Base-by-base conservation (phyloP, 2,888 invertebrate species). In the Hemaris fuciformis region DNA sequence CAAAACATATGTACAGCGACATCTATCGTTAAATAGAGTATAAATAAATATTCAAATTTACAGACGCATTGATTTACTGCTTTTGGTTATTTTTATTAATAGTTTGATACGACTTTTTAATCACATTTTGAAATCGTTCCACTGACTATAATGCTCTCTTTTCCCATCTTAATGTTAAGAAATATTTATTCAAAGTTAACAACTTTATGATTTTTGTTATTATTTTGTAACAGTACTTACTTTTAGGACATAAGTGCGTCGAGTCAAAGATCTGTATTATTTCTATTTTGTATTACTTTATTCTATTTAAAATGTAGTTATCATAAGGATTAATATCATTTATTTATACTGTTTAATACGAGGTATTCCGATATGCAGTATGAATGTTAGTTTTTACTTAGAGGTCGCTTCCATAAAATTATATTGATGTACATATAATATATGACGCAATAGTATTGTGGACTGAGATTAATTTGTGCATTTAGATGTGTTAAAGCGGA, bases 181-280 rank as follows among this genome's bases (percentile, higher is more conserved):
- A 67, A 84, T 91, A 90, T 91, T 91, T 91, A 91, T 91, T 89
- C 83, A 84, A 85, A 83, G 82, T 85, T 89, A 87, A 87, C 84
- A 81, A 79, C 53, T 79, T 81, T 82, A 81, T 81, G 80, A 77
- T 79, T 84, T 77, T 88, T 87, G 85, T 88, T 87, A 86, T 84
- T 81, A 83, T 81, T 75, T 77, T 83, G 75, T 89, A 87, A 85
- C 83, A 81, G 85, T 88, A 89, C 86, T 88, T 89, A 88, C 85
- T 85, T 85, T 71, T 73, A 89, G 90, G 86, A 66, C 71, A 71
- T 91, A 91, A 89, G 91, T 81, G 85, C 85, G 87, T 88, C 85
- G 87, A 92, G 91, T 91, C 91, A 92, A 90, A 91, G 91, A 92
- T 92, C 91, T 92, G 91, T 92, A 92, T 92, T 92, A 92, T 91